Base-by-base conservation (phyloP, 2,888 invertebrate genomes). In the Podabrus alpinus region DNA sequence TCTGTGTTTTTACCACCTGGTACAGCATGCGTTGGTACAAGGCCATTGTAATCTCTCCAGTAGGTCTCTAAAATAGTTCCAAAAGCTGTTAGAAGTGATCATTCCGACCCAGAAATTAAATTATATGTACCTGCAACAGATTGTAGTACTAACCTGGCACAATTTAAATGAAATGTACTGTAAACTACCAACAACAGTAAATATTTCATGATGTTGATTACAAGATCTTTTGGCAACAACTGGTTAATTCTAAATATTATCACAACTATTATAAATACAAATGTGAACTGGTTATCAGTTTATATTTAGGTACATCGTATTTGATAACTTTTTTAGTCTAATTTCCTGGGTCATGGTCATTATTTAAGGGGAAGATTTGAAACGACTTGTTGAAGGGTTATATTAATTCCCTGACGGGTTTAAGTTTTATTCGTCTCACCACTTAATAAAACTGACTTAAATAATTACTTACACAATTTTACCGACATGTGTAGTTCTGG, bases 11-110 rank as follows among this genome's bases (percentile, higher is more conserved):
- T 9, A 15, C 45, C 68, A 45, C 68, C 16, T 16, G 59, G 45
- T n/a, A 68, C 10, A 15, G 68, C 59, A 68, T 68, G 59, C 15
- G 15, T 68, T 15, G 68, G 68, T n/a, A 68, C 59, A 15, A 68
- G 25, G 19, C 68, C 68, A 15, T 68, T 15, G 9, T 24, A 68
- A 59, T 68, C 68, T 10, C 68, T 29, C 68, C 68, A 68, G 19
- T 68, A 68, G 16, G 13, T 0, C 1, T 68, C 59, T 68, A 17
- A 0, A 15, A 25, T 0, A 29, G 29, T 11, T 9, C 11, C 16
- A 19, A 66, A 25, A 25, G 24, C 10, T 24, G 9, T 24, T 1
- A 24, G 24, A 29, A 11, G 25, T 29, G 3, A 29, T 29, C 25
- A 24, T 29, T 29, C 29, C 9, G 29, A 29, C 29, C 29, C 29